These are phyloP conservation scores for Aramus guarauna DNA, from an alignment of 2,113 vertebrate species.

Conservation along the genomic window DNA sequence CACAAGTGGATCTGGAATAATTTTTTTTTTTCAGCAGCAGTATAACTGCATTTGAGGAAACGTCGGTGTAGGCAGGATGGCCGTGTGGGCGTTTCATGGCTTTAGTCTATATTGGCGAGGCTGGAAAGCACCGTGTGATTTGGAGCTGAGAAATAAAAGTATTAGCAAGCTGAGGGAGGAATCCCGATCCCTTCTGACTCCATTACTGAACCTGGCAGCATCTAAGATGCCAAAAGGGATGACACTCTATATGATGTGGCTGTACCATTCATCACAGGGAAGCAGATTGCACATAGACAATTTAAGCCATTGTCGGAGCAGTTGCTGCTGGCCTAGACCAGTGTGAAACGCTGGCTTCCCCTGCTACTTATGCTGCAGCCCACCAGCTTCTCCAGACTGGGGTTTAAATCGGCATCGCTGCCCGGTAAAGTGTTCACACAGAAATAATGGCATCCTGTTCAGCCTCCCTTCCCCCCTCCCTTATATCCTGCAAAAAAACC, in stretches of 20 bases:
- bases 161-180: background rate
- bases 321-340: background rate
- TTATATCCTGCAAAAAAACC: background rate
- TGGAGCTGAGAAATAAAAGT: background rate
- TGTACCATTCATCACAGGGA: accelerated
- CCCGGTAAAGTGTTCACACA: accelerated
- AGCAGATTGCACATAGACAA: accelerated
- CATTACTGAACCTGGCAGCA: background rate
- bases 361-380: accelerated
- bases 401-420: background rate
- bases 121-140: background rate
- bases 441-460: background rate
- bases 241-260: accelerated
- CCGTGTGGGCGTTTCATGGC: background rate
- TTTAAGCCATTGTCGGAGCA: background rate
- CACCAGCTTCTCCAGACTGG: background rate
- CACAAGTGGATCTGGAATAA: background rate
- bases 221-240: background rate
- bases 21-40: background rate
- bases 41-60: background rate
- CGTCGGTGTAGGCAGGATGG: accelerated
- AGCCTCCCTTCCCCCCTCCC: too few species aligned
- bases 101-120: background rate
- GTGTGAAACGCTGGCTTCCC: accelerated
- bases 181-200: background rate